phyloP scores from a whole-genome alignment of 1,140 invertebrate genomes.

The Tetragonula clypearis region DNA sequence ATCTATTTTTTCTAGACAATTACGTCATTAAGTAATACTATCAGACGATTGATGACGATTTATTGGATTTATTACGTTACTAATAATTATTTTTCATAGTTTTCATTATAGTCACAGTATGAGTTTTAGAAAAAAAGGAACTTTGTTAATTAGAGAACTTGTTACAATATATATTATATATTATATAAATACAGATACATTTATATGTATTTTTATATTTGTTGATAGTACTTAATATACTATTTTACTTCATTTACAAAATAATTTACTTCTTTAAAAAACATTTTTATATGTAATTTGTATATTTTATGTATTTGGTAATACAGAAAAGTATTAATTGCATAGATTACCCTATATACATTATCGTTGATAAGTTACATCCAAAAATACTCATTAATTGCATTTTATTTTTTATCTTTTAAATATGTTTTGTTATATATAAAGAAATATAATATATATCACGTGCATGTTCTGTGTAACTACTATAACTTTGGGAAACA shows the following conservation, averaged over 20 bases:
- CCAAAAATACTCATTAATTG: slow-evolving; percentile 23
- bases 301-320: background rate
- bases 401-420: slow-evolving; percentile 12
- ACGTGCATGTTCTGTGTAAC: slow-evolving; percentile 40
- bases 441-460: slow-evolving; percentile 15
- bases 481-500: slow-evolving; percentile 47
- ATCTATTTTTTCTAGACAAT: background rate
- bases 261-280: background rate
- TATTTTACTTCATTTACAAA: background rate
- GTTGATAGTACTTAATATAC: slow-evolving; percentile 1
- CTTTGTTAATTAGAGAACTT: too few relatives aligned
- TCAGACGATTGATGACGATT: background rate
- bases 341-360: slow-evolving; percentile 50
- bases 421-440: slow-evolving; percentile 14
- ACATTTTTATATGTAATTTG: background rate
- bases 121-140: background rate
- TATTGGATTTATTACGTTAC: background rate
- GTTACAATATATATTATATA: background rate
- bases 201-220: background rate
- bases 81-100: background rate
- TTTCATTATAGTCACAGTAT: background rate
- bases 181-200: background rate
- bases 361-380: background rate
- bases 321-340: background rate
- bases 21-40: background rate